phyloP scores from a whole-genome alignment of 2,797 vertebrate genomes.

The Morelia viridis region DNA sequence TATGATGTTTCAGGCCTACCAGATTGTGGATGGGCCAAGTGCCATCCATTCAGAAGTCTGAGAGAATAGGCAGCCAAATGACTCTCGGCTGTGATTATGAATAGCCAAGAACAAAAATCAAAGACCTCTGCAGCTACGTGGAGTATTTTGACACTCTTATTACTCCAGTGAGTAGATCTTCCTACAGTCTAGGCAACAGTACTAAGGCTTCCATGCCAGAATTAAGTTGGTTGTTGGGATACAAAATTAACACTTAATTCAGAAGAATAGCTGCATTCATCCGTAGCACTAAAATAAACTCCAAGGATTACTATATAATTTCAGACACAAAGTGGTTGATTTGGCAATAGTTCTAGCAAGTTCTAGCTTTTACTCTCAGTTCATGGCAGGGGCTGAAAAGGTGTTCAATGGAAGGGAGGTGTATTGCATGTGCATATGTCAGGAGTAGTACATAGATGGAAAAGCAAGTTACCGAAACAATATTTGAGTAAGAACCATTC shows the following conservation, averaged over 20 bases:
- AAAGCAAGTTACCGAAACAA: not conserved
- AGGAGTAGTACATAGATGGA: not conserved
- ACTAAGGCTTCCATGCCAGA: conserved; percentile 9
- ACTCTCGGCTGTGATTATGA: conserved; percentile 69
- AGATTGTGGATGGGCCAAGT: conserved; percentile 58
- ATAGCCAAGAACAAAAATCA: conserved; percentile 66
- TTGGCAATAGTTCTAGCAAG: not conserved
- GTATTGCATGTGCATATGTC: not conserved
- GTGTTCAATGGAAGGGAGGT: not conserved
- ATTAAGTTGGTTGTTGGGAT: conserved; percentile 12
- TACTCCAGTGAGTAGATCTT: conserved; percentile 32
- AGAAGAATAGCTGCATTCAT: not conserved
- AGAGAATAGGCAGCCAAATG: conserved; percentile 69
- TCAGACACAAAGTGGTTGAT: not conserved
- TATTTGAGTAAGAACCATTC: not conserved
- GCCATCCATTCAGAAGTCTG: conserved; percentile 68
- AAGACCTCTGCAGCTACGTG: conserved; percentile 38
- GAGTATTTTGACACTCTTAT: conserved; percentile 47
- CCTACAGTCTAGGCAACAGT: conserved; percentile 23
- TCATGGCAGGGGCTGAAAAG: not conserved
- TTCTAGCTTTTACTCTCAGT: not conserved
- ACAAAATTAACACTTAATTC: conserved; percentile 4
- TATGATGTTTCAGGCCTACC: conserved; percentile 53
- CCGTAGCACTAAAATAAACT: not conserved
- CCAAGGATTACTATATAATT: not conserved